A percentile compares a stretch with the other conserved stretches of the same genome.
phyloP scores from a whole-genome alignment of 2,888 invertebrate genomes.

The Athalia cordata region DNA sequence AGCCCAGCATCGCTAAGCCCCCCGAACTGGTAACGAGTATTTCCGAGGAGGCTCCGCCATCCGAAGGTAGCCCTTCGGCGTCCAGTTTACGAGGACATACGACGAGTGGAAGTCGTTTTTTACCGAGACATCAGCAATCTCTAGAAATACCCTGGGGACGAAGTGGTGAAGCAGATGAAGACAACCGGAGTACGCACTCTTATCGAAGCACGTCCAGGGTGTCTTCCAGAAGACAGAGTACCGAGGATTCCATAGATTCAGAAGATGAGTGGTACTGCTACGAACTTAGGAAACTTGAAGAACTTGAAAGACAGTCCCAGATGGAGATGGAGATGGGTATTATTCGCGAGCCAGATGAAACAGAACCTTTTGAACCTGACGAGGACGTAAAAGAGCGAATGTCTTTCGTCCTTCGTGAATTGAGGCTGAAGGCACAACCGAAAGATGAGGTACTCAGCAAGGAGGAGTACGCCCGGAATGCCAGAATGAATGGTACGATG shows the following conservation, averaged over 20 bases:
- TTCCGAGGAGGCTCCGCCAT: conserved; percentile 76
- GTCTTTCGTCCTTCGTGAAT: conserved; percentile 86
- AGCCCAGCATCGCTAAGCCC: conserved; percentile 58
- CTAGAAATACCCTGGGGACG: conserved; percentile 84
- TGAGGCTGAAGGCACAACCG: conserved; percentile 80
- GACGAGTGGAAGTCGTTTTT: conserved; percentile 75
- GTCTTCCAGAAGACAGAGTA: conserved; percentile 91
- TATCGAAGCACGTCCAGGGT: conserved; percentile 90
- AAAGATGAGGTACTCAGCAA: conserved; percentile 58
- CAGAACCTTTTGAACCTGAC: conserved; percentile 78
- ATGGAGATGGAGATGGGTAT: conserved; percentile 79
- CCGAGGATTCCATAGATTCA: conserved; percentile 94
- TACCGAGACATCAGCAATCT: conserved; percentile 84
- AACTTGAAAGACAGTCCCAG: conserved; percentile 86
- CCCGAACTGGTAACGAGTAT: conserved; percentile 68
- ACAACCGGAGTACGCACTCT: conserved; percentile 90
- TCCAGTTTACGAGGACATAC: conserved; percentile 77
- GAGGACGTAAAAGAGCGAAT: conserved; percentile 86
- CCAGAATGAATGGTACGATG: conserved; percentile 61
- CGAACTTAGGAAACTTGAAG: conserved; percentile 89
- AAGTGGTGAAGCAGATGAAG: conserved; percentile 83
- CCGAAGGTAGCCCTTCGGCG: conserved; percentile 82
- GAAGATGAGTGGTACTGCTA: conserved; percentile 96
- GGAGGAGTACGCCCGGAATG: conserved; percentile 51
- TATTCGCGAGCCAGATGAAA: conserved; percentile 78